Base-by-base conservation (phyloP, 2,797 vertebrate species). In the Micropoecilia bifurca region DNA sequence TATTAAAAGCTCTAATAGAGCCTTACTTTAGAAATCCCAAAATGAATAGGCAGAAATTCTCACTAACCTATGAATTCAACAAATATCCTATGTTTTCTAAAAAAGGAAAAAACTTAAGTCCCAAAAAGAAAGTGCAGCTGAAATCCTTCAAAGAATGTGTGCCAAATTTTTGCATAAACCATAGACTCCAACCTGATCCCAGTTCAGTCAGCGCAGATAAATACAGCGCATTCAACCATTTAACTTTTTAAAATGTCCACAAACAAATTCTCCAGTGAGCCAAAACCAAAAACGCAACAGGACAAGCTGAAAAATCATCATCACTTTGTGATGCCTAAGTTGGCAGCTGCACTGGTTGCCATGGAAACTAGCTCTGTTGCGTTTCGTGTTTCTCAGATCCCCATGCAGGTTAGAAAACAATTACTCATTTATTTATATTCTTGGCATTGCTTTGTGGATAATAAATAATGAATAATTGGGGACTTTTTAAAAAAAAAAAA, bases 391-490 rank as follows among this genome's bases (percentile, higher is more conserved):
- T 69, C 10, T 69, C n/a, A 43, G 39, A 25, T 22, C 39, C 10
- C 22, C 39, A n/a, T 69, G 66, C 39, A 43, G 2, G 66, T 43
- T 68, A 18, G 22, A 43, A 43, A 69, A 43, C 4, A 69, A 43
- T 43, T n/a, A 43, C 39, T 43, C 2, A 6, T 69, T 69, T 43
- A 6, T 69, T 69, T 43, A n/a, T 43, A 69, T 43, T 14, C 39
- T 69, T 69, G 66, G 22, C 66, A n/a, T 69, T 28, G 22, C 22
- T 14, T 6, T 69, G 39, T n/a, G 66, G 66, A 18, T 69, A 69
- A 69, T 69, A 69, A 69, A 69, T 43, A 69, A 41, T 69, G 43
- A 43, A 25, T 43, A 25, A 69, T 69, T 69, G 25, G 66, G 39
- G 66, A 22, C 7, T 68, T 68, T 68, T 68, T 68, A 33, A 33